Base-by-base conservation (phyloP, 2,797 vertebrate species). In the Pelochelys cantorii region DNA sequence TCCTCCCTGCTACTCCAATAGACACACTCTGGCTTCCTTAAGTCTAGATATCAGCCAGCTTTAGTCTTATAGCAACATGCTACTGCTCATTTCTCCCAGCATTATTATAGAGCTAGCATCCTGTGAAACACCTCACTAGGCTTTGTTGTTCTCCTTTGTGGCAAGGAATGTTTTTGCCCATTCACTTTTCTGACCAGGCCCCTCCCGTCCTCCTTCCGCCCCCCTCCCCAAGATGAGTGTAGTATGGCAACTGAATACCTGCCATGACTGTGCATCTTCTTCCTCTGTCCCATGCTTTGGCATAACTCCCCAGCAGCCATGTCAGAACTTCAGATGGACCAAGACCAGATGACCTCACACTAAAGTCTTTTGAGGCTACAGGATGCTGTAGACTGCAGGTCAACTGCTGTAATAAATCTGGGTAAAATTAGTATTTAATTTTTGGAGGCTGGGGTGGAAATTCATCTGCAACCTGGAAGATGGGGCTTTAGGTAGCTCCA, bases 401-500 rank as follows among this genome's bases (percentile, higher is more conserved):
- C 55, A 68, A 37, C 31, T 92, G 82, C 84, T 85, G 83, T 5
- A 60, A 18, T 86, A 37, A 92, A 79, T 80, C n/a, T 55, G 52
- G 68, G 56, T n/a, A 53, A 54, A 74, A 23, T 20, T 1, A 53
- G 59, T 31, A 20, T 82, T 74, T 14, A 29, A 34, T 48, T 48
- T 48, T 48, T 48, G 42, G 42, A 48, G 42, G 42, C 42, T 48
- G 42, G 42, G 8, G 42, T 12, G 81, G 93, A 9, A 27, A 84
- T 11, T 25, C 31, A 90, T 52, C 31, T 86, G 48, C 85, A 86
- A 86, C 82, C 84, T 81, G 83, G 93, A 90, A 94, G 68, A 85
- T 79, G 37, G 89, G 74, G 81, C n/a, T 94, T 90, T 60, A 59
- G 78, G 37, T 60, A 75, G 68, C 23, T 20, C 60, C 55, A 90